phyloP scores from a whole-genome alignment of 2,113 vertebrate genomes.

The Archocentrus centrarchus region DNA sequence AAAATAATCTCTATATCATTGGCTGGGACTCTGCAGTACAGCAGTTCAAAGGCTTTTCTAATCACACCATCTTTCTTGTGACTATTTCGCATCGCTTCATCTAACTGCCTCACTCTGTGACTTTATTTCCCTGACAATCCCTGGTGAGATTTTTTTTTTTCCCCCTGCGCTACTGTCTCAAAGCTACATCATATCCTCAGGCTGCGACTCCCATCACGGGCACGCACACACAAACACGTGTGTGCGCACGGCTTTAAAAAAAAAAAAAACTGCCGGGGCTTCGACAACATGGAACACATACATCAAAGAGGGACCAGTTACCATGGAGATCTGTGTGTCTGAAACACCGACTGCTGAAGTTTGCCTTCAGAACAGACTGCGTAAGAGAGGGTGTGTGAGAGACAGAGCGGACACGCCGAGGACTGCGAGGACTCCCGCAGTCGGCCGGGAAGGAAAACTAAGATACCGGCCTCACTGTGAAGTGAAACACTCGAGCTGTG shows the following conservation, averaged over 20 bases:
- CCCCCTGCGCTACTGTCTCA: conserved; percentile 20
- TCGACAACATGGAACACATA: conserved; percentile 42
- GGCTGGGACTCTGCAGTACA: background rate
- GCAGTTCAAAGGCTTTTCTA: background rate
- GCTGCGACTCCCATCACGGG: conserved; percentile 37
- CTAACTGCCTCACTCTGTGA: conserved; percentile 13
- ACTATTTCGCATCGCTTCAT: conserved; percentile 4
- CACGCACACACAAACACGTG: conserved; percentile 26
- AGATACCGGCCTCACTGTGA: conserved; percentile 20
- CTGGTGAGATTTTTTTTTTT: conserved; percentile 26
- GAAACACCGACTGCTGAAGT: conserved; percentile 42
- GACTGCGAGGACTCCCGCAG: conserved; percentile 10
- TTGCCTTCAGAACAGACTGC: conserved; percentile 33
- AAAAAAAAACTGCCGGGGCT: background rate
- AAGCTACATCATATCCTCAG: conserved; percentile 42
- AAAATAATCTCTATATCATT: background rate
- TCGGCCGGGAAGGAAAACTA: conserved; percentile 4
- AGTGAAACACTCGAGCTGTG: background rate
- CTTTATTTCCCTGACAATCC: conserved; percentile 28
- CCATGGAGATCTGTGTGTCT: conserved; percentile 63
- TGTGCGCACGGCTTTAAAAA: background rate
- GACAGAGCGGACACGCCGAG: conserved; percentile 8
- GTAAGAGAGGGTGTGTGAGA: conserved; percentile 5
- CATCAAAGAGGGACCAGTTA: conserved; percentile 49
- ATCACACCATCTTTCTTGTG: conserved; percentile 13